These are phyloP conservation scores for Stenopsyche tienmushanensis DNA, from an alignment of 1,140 invertebrate species.

Conservation along the genomic window DNA sequence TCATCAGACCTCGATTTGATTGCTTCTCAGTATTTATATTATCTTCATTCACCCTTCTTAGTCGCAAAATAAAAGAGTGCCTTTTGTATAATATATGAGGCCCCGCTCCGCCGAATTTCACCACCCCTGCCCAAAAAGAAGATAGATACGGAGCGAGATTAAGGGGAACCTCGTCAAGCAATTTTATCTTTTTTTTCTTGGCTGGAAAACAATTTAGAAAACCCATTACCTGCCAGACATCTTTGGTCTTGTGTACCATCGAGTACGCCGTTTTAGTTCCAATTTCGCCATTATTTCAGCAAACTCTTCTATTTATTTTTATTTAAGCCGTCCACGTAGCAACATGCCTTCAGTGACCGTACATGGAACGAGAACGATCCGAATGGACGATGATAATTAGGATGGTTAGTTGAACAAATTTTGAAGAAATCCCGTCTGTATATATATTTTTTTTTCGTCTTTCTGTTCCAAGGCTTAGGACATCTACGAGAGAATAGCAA, in stretches of 20 bases:
- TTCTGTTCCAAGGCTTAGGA: no score
- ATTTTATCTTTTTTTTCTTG: conserved; percentile 23
- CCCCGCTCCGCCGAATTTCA: no score
- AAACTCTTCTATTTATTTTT: conserved; percentile 8
- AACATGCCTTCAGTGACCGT: no score
- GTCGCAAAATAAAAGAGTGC: background rate
- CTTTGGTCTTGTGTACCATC: conserved; percentile 5
- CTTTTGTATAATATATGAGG: conserved; percentile 1
- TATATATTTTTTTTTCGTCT: no score
- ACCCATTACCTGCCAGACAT: conserved; percentile 30
- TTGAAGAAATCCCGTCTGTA: no score
- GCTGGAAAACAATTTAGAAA: conserved; percentile 31
- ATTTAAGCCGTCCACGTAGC: no score
- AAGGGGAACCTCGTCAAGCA: conserved; percentile 23
- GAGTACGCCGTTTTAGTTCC: conserved; percentile 19
- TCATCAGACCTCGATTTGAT: no score
- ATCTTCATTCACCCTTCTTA: background rate
- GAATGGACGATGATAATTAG: no score
- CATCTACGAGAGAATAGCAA: no score
- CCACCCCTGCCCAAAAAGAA: background rate
- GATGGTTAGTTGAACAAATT: no score
- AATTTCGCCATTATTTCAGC: conserved; percentile 8
- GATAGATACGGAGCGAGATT: conserved; percentile 25
- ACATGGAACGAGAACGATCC: no score
- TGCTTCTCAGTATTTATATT: conserved; percentile 5